Evolutionary conservation across 2,888 invertebrate genomes (phyloP).

Genomic region (Monochamus alternatus): DNA sequence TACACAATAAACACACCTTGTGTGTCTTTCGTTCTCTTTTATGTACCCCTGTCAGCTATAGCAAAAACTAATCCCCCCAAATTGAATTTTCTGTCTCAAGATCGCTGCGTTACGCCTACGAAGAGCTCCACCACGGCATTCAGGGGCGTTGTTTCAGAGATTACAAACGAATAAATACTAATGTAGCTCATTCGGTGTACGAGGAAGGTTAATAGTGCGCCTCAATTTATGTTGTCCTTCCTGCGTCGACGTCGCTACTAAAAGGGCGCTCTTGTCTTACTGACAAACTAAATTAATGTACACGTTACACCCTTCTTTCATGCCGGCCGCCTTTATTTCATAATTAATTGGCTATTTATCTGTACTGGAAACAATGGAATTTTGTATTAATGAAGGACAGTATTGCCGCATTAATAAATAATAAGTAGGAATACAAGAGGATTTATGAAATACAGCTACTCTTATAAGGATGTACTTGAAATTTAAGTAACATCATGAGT

Average conservation of each 20-base stretch:
- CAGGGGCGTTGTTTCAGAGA: slow-evolving; percentile 3
- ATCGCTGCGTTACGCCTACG: neutral
- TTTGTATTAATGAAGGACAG: slow-evolving; percentile 18
- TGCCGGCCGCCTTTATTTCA: slow-evolving; percentile 21
- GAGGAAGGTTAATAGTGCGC: slow-evolving; percentile 38
- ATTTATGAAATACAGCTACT: too few species aligned
- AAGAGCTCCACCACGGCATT: neutral
- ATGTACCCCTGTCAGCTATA: neutral
- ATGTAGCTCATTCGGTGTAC: slow-evolving; percentile 31
- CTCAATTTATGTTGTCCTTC: slow-evolving; percentile 33
- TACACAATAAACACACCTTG: too few species aligned
- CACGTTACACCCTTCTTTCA: slow-evolving; percentile 25
- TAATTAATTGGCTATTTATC: slow-evolving; percentile 27
- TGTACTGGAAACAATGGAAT: neutral
- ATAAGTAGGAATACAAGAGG: too few species aligned
- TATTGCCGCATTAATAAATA: too few species aligned
- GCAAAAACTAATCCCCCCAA: neutral
- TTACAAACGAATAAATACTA: slow-evolving; percentile 43
- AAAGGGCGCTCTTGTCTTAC: slow-evolving; percentile 39
- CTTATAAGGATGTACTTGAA: too few species aligned
- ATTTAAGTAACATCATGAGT: too few species aligned
- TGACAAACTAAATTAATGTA: slow-evolving; percentile 39
- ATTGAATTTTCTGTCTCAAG: slow-evolving; percentile 12
- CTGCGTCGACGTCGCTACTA: slow-evolving; percentile 27
- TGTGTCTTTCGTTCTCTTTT: neutral